Evolutionary conservation across 2,113 vertebrate genomes (phyloP), one percentile per base, ranked within the genome.

Genomic region (Tautogolabrus adspersus): DNA sequence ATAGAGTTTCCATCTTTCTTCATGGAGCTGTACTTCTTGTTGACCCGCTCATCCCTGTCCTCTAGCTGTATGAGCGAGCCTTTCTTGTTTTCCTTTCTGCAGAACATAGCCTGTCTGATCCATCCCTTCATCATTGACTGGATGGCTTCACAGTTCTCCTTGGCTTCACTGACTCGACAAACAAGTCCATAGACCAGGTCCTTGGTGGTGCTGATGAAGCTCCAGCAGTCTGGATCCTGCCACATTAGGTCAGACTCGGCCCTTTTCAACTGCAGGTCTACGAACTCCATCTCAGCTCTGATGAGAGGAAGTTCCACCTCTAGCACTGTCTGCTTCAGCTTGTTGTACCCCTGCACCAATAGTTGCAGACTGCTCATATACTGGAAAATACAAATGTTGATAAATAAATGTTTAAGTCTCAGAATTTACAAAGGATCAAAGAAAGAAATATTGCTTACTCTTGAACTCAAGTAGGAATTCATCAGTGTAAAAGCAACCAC

Each of bases 251-350:
- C 77, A 0, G 86, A 83, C 63, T 94, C 88, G 0, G 91, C 94
- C 63, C 81, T 90, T 56, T 57, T 74, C 8, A 97, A 81, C 13
- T 91, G 90, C 64, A 83, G 66, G 58, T 96, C 93, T 64, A 94
- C 12, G 7, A 67, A 62, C 16, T 59, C 80, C 82, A 96, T 82
- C 69, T 96, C 89, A 0, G 75, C 84, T 77, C 89, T 88, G 52
- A 94, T 87, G 57, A 96, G 91, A 10, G 94, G 92, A 59, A 94
- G 90, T 65, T 96, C 95, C 12, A 95, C 93, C 67, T 95, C 94
- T 34, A 96, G 82, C 38, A 94, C 81, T 0, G 92, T 94, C 81
- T 92, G 91, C 54, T 93, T 96, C 38, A 96, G 66, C 42, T 89
- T 93, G 81, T 95, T 96, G 86, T 96, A 96, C 63, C 93, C 93